Conservation (phyloP, 2,113 vertebrate species). For the Nettapus auritus region DNA sequence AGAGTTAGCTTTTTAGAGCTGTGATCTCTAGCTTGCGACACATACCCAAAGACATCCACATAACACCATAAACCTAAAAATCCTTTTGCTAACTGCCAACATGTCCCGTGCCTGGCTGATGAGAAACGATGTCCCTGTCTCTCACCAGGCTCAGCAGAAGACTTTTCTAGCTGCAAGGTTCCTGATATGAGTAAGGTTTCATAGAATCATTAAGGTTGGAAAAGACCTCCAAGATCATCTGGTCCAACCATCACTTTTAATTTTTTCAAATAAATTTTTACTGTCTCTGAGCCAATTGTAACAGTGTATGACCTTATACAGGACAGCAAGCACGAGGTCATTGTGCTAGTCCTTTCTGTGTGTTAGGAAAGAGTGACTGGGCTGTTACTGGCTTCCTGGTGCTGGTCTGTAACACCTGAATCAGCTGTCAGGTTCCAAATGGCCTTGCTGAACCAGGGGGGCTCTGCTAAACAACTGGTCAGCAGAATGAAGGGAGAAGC, state of each 20-base stretch:
- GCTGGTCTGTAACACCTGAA: background rate
- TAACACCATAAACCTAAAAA: background rate
- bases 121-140: background rate
- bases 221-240: too few species aligned
- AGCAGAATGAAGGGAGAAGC: background rate
- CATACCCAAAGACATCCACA: background rate
- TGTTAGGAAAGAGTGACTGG: background rate
- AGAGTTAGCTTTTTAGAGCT: background rate
- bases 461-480: background rate
- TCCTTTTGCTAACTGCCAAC: background rate
- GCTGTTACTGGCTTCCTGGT: background rate
- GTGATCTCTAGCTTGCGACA: constrained; percentile 29
- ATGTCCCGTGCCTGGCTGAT: background rate
- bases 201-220: too few species aligned
- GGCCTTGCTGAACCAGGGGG: background rate
- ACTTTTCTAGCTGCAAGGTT: background rate
- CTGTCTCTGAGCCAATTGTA: background rate
- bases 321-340: background rate
- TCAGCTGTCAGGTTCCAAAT: background rate
- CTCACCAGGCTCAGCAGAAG: background rate
- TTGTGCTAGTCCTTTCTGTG: background rate
- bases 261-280: background rate
- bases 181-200: constrained; percentile 6
- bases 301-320: background rate
- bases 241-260: constrained; percentile 33